These are phyloP conservation scores for Orestias chungarensis DNA, from an alignment of 2,797 vertebrate species.

Conservation along the genomic window DNA sequence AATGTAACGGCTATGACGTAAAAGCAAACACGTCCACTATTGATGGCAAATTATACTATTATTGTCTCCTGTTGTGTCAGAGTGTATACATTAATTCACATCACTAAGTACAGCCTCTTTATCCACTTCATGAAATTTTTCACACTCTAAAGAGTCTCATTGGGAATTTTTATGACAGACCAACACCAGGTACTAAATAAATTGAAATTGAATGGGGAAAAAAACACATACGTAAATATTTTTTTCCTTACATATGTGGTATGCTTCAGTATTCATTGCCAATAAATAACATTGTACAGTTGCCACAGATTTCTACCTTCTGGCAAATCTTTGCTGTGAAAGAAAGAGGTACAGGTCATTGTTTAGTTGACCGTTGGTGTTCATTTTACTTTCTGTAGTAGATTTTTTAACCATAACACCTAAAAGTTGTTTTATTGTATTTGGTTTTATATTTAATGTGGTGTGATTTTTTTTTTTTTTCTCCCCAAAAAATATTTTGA, in stretches of 20 bases:
- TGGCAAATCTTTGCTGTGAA: too few relatives aligned
- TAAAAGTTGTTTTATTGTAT: background rate
- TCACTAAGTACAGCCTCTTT: background rate
- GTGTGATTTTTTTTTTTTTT: too few relatives aligned
- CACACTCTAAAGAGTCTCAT: background rate
- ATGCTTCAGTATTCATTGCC: background rate
- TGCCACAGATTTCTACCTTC: too few relatives aligned
- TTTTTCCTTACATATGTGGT: background rate
- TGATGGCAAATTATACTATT: background rate
- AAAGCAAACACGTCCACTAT: background rate
- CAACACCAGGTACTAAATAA: background rate
- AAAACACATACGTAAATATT: background rate
- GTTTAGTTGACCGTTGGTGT: background rate
- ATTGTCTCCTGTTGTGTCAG: background rate
- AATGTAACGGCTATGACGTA: slow-evolving; percentile 2
- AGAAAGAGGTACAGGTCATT: background rate
- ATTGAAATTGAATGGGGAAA: background rate
- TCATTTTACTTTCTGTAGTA: background rate
- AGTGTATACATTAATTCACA: background rate
- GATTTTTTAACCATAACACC: background rate
- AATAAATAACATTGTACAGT: background rate
- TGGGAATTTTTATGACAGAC: background rate
- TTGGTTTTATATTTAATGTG: background rate
- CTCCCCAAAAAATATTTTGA: too few relatives aligned
- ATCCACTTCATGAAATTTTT: background rate